Evolutionary conservation across 1,140 invertebrate species (phyloP), one percentile per base, ranked within the genome.

Genomic region (Globodera rostochiensis): DNA sequence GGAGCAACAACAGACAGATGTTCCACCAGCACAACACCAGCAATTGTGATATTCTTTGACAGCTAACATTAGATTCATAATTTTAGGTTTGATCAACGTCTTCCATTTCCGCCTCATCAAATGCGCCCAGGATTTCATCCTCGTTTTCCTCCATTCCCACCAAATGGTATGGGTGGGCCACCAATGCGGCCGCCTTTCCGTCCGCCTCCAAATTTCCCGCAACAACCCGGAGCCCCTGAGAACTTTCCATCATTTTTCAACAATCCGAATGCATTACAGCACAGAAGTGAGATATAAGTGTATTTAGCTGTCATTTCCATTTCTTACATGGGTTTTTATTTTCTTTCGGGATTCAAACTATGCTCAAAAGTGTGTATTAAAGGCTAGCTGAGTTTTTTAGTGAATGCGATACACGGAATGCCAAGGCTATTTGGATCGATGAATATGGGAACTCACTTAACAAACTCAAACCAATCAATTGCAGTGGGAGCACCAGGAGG

Each of bases 181-280:
- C 69, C 69, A 45, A 71, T 71, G 69, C 69, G 69, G 8, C 69
- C 69, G n/a, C 69, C 69, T 36, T 71, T 45, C n/a, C 25, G 69
- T 13, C 69, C 69, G 57, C 57, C 57, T 13, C 57, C 15, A 64
- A 64, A 64, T 71, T 71, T 71, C 19, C 5, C 36, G 69, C 69
- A 71, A 19, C 57, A 64, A n/a, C 57, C 57, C 15, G 57, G 57
- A 71, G 67, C 4, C 67, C 69, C 69, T 36, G 46, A 71, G 13
- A 47, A 71, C 19, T 45, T 71, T 1, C 69, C 69, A 71, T 19
- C 69, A 19, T 71, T 71, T 71, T 71, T 71, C 69, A 71, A 71
- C 69, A 71, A 19, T 47, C 69, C 69, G 60, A 15, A 13, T 13
- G 13, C 60, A 21, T 13, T 66, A 21, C 60, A 11, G 8, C 25